Conservation (phyloP, 2,888 invertebrate genomes). For the Heliconius hortense region DNA sequence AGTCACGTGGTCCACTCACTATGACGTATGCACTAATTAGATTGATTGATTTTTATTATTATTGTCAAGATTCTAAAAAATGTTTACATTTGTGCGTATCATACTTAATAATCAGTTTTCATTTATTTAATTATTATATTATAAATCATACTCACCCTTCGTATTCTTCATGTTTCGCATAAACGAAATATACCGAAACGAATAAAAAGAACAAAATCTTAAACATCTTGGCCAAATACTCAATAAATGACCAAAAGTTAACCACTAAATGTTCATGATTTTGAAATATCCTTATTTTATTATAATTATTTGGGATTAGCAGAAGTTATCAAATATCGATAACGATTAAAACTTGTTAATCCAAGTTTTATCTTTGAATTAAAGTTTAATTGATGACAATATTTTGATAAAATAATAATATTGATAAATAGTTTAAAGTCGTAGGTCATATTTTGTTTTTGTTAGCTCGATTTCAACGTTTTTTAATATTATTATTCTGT, state of each 20-base stretch:
- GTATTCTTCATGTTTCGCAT: slow-evolving; percentile 63
- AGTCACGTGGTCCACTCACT: too few species aligned
- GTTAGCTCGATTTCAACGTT: background rate
- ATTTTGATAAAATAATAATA: background rate
- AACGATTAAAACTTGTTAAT: slow-evolving; percentile 16
- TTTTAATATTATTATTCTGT: background rate
- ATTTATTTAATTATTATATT: background rate
- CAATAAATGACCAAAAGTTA: background rate
- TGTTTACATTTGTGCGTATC: too few species aligned
- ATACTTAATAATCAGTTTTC: background rate
- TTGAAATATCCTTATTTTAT: background rate
- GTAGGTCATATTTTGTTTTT: slow-evolving; percentile 16
- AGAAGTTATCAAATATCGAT: background rate
- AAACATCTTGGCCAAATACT: slow-evolving; percentile 41
- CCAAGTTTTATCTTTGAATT: background rate
- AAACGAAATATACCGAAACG: slow-evolving; percentile 47
- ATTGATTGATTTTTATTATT: too few species aligned
- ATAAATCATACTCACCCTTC: slow-evolving; percentile 57
- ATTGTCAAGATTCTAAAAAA: too few species aligned
- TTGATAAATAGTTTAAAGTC: background rate
- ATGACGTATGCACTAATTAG: too few species aligned
- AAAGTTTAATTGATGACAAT: background rate
- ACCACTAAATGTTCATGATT: background rate
- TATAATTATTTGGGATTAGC: slow-evolving; percentile 4
- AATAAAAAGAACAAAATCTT: slow-evolving; percentile 49